These are phyloP conservation scores for Lomographa bimaculata DNA, from an alignment of 2,888 invertebrate genomes.

Conservation along the genomic window DNA sequence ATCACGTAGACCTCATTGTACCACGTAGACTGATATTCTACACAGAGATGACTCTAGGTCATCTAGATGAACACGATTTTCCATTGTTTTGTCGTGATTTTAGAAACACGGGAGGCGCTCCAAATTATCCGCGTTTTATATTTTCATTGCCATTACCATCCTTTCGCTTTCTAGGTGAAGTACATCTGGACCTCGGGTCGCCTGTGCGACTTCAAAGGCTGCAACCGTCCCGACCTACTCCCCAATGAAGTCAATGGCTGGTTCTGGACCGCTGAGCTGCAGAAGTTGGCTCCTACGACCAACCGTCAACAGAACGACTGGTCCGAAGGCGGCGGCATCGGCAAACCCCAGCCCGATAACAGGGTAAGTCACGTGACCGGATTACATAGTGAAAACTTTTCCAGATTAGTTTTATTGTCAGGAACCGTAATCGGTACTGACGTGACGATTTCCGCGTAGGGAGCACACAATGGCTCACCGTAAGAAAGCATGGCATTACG, in stretches of 20 bases:
- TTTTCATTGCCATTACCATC: no score
- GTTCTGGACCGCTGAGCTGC: slow-evolving; percentile 96
- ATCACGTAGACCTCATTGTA: slow-evolving; percentile 6
- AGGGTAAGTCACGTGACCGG: slow-evolving; percentile 79
- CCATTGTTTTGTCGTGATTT: neutral
- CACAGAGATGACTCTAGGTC: no score
- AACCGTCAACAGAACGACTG: slow-evolving; percentile 94
- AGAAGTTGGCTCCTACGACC: slow-evolving; percentile 92
- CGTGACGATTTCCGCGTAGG: slow-evolving; percentile 34
- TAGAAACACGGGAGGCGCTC: no score
- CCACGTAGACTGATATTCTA: neutral
- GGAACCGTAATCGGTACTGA: slow-evolving; percentile 21
- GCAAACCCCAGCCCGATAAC: slow-evolving; percentile 94
- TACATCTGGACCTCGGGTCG: slow-evolving; percentile 97
- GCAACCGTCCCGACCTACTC: slow-evolving; percentile 92
- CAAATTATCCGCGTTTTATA: no score
- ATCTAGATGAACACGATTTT: neutral
- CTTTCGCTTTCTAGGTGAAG: slow-evolving; percentile 84
- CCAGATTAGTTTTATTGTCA: slow-evolving; percentile 2
- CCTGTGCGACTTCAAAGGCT: slow-evolving; percentile 95
- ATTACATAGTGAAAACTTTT: neutral
- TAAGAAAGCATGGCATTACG: slow-evolving; percentile 53
- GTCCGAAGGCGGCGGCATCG: slow-evolving; percentile 94
- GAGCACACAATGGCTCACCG: slow-evolving; percentile 37
- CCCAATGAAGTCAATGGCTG: slow-evolving; percentile 93